These are phyloP conservation scores for Tangachromis dhanisi DNA, from an alignment of 2,113 vertebrate genomes.

Conservation along the genomic window DNA sequence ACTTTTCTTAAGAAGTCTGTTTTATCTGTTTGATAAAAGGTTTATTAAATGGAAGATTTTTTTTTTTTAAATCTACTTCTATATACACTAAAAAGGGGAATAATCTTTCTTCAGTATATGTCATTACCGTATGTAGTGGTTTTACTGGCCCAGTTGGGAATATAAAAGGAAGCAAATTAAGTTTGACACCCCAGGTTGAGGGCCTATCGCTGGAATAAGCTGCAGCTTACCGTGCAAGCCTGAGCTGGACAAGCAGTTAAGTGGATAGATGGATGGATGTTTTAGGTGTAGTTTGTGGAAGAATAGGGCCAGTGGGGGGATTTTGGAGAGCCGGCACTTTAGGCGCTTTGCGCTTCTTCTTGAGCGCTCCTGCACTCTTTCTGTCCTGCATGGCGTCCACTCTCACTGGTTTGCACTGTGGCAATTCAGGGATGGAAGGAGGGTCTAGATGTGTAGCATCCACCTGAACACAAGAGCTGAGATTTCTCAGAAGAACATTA, in stretches of 20 bases:
- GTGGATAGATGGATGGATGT: background rate
- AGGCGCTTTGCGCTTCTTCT: accelerated
- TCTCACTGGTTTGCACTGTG: background rate
- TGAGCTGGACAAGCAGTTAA: background rate
- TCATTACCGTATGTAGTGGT: accelerated
- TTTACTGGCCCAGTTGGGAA: background rate
- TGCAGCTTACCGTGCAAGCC: background rate
- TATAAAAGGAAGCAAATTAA: background rate
- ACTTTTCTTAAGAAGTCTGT: background rate
- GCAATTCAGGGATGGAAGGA: background rate
- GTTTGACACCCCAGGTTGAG: background rate
- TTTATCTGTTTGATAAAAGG: background rate
- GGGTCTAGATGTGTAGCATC: background rate
- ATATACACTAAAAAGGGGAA: background rate
- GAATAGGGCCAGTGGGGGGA: background rate
- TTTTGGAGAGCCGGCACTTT: accelerated
- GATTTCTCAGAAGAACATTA: background rate
- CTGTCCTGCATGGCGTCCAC: accelerated
- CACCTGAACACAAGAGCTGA: background rate
- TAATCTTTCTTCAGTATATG: background rate
- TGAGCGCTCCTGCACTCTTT: accelerated
- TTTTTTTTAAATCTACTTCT: accelerated
- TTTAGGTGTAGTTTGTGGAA: background rate
- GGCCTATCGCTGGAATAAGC: background rate
- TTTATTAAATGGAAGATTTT: background rate